Conservation (phyloP, 2,797 vertebrate species). For the Prionace glauca region DNA sequence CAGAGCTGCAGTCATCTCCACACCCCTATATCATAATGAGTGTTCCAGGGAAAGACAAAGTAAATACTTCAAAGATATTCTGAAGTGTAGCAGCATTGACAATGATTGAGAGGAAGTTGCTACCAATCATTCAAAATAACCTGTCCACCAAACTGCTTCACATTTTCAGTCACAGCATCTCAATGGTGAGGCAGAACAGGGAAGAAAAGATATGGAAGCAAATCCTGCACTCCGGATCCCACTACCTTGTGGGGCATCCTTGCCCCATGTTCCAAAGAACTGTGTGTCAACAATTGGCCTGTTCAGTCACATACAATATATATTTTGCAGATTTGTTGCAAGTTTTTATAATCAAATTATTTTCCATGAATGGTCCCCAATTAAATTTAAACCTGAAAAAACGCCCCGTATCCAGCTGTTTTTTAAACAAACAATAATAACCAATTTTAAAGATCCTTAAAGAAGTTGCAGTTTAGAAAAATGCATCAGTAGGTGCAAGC, state of each 20-base stretch:
- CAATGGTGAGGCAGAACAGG: background rate
- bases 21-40: too few relatives aligned
- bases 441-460: background rate
- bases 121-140: too few relatives aligned
- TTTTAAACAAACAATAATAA: background rate
- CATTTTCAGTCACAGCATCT: background rate
- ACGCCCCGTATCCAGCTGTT: background rate
- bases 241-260: background rate
- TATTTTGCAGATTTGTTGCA: background rate
- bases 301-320: background rate
- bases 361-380: background rate
- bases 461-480: background rate
- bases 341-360: background rate
- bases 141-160: background rate
- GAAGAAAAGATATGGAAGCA: background rate
- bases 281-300: background rate
- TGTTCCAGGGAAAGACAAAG: background rate
- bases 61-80: background rate
- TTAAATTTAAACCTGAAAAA: background rate
- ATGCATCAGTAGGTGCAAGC: background rate
- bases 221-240: background rate
- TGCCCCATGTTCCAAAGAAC: background rate
- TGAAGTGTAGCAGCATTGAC: background rate
- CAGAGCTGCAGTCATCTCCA: too few relatives aligned
- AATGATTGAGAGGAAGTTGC: too few relatives aligned